These are phyloP conservation scores for Lissocephala sabroskyi DNA, from an alignment of 2,888 invertebrate genomes.

Conservation along the genomic window DNA sequence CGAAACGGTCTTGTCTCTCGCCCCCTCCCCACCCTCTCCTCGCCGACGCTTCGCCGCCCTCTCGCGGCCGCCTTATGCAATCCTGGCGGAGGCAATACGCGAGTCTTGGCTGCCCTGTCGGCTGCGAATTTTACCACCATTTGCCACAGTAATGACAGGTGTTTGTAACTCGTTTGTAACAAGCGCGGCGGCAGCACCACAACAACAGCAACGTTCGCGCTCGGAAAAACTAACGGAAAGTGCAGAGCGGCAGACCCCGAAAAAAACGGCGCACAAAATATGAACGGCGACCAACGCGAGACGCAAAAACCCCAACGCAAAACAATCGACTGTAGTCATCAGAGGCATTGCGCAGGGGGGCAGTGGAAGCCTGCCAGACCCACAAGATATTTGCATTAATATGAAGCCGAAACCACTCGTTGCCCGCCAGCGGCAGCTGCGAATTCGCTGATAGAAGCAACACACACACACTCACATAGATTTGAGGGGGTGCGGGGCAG, in stretches of 20 bases:
- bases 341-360: neutral
- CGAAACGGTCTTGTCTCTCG: conserved; percentile 10
- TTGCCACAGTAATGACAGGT: conserved; percentile 64
- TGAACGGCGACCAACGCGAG: conserved; percentile 22
- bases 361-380: conserved; percentile 8
- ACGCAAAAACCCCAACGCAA: conserved; percentile 12
- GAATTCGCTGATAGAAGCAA: conserved; percentile 3
- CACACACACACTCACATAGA: neutral
- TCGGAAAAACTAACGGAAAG: conserved; percentile 48
- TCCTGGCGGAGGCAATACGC: conserved; percentile 24
- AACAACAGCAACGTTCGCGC: too few species aligned
- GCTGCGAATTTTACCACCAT: conserved; percentile 39
- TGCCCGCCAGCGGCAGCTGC: conserved; percentile 46
- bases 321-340: neutral
- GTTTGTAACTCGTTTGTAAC: conserved; percentile 56
- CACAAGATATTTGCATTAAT: conserved; percentile 64
- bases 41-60: conserved; percentile 10
- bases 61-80: conserved; percentile 53
- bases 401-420: conserved; percentile 59
- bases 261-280: conserved; percentile 47
- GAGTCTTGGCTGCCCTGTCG: conserved; percentile 6
- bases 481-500: too few species aligned
- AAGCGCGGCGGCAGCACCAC: conserved; percentile 16
- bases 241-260: conserved; percentile 24
- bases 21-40: too few species aligned